A percentile compares a stretch with the other conserved stretches of the same genome.
Evolutionary conservation across 1,140 invertebrate genomes (phyloP).

Genomic region (Lordiphosa clarofinis): DNA sequence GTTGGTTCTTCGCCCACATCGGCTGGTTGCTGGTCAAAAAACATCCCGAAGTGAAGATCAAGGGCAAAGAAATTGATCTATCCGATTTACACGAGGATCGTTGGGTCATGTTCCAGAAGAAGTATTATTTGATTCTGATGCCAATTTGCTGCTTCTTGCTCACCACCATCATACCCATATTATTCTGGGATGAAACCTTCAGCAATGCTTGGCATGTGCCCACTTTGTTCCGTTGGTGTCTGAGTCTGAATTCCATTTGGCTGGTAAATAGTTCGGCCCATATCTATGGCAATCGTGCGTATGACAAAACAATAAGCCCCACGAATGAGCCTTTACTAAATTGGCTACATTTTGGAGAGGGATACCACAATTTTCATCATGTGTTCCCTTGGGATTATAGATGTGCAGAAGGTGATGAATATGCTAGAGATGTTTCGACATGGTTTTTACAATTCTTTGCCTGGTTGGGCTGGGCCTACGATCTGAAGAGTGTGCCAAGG

Average conservation of each 20-base stretch:
- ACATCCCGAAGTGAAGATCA: conserved; percentile 92
- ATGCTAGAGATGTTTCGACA: conserved; percentile 89
- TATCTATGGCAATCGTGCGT: conserved; percentile 93
- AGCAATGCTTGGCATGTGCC: conserved; percentile 90
- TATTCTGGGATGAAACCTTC: conserved; percentile 91
- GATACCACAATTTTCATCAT: conserved; percentile 98
- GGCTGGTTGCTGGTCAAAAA: conserved; percentile 95
- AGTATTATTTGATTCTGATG: conserved; percentile 87
- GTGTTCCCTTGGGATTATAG: conserved; percentile 96
- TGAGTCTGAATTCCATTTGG: conserved; percentile 96
- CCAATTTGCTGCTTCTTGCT: conserved; percentile 90
- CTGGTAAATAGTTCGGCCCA: conserved; percentile 97
- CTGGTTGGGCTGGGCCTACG: conserved; percentile 92
- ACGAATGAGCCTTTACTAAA: conserved; percentile 85
- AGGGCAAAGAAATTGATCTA: conserved; percentile 91
- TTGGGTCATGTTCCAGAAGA: conserved; percentile 92
- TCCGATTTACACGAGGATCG: conserved; percentile 92
- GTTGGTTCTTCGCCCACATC: conserved; percentile 97
- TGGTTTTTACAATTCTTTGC: conserved; percentile 91
- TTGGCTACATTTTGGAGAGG: conserved; percentile 88
- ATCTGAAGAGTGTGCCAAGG: conserved; percentile 88
- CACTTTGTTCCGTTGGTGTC: conserved; percentile 90
- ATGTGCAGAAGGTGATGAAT: conserved; percentile 89
- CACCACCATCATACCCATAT: conserved; percentile 90
- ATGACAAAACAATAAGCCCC: conserved; percentile 90